Evolutionary conservation across 2,113 vertebrate genomes (phyloP), one percentile per base, ranked within the genome.

Genomic region (Mormoops blainvillei): DNA sequence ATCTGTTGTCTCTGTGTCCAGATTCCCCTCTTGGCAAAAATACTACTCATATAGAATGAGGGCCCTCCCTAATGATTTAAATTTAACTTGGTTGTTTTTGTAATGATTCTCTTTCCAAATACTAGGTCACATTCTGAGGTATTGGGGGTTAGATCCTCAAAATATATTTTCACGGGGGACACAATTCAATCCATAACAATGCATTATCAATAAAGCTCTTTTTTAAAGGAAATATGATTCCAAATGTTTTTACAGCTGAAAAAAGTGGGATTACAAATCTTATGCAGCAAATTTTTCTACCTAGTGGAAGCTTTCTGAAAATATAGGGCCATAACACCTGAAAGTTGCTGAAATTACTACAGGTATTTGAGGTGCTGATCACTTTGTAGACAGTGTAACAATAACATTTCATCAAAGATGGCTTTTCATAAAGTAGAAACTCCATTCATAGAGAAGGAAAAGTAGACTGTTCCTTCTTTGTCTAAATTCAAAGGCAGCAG

Each of bases 61-160:
- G 15, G 28, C 28, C 73, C 38, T 56, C 28, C 18, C 7, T 70
- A 33, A 77, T 56, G 45, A 73, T 36, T 0, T 68, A 6, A 4
- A 84, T 91, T 36, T 84, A 84, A 63, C n/a, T 95, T 68, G 61
- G 70, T 89, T 78, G 76, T 76, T 95, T 94, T 63, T 90, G 14
- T 20, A 78, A 67, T 68, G 48, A 80, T 9, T 15, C 31, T 15
- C 11, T 77, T 92, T 65, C 19, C 14, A 73, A 87, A 91, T 83
- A 95, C 31, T 36, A 67, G 22, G 45, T 90, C 33, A 65, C 9
- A 31, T 45, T 87, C 76, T 52, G 22, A 58, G 50, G 4, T 12
- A 31, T 14, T 80, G 28, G 24, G 8, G 24, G 8, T 91, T 91
- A 63, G 63, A 10, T 50, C 3, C 78, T 94, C 28, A 36, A 28